Conservation (phyloP, 2,888 invertebrate genomes). For the Andricus quercusramuli region DNA sequence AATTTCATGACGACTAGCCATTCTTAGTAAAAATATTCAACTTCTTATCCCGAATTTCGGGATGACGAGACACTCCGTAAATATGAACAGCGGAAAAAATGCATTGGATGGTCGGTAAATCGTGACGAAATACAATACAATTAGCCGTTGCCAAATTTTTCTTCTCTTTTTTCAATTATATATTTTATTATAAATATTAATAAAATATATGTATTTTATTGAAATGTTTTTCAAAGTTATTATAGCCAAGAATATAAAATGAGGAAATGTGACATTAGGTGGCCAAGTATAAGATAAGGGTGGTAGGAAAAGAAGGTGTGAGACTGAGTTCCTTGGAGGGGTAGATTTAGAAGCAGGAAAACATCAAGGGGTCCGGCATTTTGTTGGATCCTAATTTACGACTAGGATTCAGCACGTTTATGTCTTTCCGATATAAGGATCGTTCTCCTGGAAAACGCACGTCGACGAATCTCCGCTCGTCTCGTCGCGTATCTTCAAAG, state of each 20-base stretch:
- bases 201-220: background rate
- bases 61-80: no score
- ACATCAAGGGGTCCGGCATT: slow-evolving; percentile 69
- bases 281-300: slow-evolving; percentile 37
- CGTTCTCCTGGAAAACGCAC: slow-evolving; percentile 63
- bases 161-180: no score
- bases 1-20: no score
- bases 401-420: slow-evolving; percentile 76
- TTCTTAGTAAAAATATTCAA: no score
- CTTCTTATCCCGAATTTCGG: no score
- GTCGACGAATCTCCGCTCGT: slow-evolving; percentile 62
- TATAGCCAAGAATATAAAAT: no score
- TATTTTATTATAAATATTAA: no score
- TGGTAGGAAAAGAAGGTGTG: background rate
- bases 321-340: background rate
- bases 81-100: no score
- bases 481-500: slow-evolving; percentile 56
- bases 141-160: no score
- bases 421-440: slow-evolving; percentile 75
- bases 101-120: no score
- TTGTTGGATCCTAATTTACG: slow-evolving; percentile 78
- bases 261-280: background rate
- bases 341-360: slow-evolving; percentile 46
- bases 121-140: no score
- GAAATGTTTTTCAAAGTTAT: background rate